These are phyloP conservation scores for Chydorus sphaericus DNA, from an alignment of 2,888 invertebrate species.

Conservation along the genomic window DNA sequence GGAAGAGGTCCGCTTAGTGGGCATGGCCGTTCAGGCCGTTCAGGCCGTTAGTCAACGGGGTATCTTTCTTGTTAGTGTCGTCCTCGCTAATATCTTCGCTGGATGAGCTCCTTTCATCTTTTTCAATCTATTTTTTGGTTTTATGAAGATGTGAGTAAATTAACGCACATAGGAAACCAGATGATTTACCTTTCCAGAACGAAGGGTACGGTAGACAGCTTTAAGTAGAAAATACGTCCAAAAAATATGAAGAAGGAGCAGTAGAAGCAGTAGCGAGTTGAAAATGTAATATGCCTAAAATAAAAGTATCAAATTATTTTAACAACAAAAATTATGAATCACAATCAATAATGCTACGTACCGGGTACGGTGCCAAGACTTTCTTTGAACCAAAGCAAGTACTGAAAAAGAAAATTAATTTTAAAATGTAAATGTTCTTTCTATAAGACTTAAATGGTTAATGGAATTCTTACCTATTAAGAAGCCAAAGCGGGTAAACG, in stretches of 20 bases:
- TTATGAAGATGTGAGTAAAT: neutral
- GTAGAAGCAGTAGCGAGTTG: slow-evolving; percentile 62
- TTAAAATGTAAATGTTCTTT: neutral
- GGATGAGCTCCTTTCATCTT: neutral
- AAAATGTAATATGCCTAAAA: slow-evolving; percentile 91
- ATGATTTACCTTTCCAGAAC: slow-evolving; percentile 47
- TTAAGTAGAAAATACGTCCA: slow-evolving; percentile 91
- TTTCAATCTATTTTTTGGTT: neutral
- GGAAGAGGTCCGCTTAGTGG: no score
- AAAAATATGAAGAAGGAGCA: slow-evolving; percentile 67
- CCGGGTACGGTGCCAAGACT: no score
- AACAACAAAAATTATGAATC: slow-evolving; percentile 55
- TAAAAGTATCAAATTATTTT: slow-evolving; percentile 69
- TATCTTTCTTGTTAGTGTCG: no score
- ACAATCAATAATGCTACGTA: no score
- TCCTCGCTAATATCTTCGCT: neutral
- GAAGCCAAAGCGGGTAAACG: slow-evolving; percentile 59
- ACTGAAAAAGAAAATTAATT: slow-evolving; percentile 43
- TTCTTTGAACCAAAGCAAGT: slow-evolving; percentile 70
- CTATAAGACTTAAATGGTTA: no score
- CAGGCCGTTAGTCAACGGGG: no score
- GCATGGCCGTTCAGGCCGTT: no score
- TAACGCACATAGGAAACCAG: neutral
- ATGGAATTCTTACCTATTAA: no score
- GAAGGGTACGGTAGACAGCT: slow-evolving; percentile 59